Conservation (phyloP, 2,113 vertebrate genomes). For the Anguilla rostrata region DNA sequence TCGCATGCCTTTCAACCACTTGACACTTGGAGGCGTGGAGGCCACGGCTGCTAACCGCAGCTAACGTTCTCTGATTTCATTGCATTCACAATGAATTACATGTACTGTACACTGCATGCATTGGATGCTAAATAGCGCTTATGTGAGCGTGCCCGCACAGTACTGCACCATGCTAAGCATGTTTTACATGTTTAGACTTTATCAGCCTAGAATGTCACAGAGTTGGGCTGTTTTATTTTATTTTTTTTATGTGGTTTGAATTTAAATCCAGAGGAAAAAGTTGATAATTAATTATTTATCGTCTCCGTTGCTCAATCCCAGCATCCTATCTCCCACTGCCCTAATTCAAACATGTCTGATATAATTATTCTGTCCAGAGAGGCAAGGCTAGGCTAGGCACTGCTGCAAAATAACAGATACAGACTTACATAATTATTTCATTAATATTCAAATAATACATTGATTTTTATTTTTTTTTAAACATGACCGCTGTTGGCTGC, state of each 20-base stretch:
- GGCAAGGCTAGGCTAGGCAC: background rate
- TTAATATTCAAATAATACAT: background rate
- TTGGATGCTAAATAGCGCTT: background rate
- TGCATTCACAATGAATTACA: background rate
- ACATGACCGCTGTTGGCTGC: background rate
- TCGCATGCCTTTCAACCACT: background rate
- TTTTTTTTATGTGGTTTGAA: background rate
- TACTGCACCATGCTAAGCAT: background rate
- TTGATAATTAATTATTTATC: background rate
- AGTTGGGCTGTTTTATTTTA: background rate
- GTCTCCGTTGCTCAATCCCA: background rate
- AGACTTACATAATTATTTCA: background rate
- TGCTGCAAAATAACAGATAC: background rate
- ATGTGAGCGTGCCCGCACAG: background rate
- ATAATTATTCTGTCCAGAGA: background rate
- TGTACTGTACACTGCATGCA: background rate
- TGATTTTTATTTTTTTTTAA: background rate
- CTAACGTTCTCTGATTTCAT: constrained; percentile 7
- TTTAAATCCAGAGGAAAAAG: background rate
- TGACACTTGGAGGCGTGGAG: constrained; percentile 23
- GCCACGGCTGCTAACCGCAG: constrained; percentile 43
- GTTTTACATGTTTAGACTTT: background rate
- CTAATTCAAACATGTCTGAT: background rate
- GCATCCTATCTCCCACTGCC: background rate
- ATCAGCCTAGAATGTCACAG: background rate